phyloP scores from a whole-genome alignment of 1,140 invertebrate species.

The Chrysomallon squamiferum region DNA sequence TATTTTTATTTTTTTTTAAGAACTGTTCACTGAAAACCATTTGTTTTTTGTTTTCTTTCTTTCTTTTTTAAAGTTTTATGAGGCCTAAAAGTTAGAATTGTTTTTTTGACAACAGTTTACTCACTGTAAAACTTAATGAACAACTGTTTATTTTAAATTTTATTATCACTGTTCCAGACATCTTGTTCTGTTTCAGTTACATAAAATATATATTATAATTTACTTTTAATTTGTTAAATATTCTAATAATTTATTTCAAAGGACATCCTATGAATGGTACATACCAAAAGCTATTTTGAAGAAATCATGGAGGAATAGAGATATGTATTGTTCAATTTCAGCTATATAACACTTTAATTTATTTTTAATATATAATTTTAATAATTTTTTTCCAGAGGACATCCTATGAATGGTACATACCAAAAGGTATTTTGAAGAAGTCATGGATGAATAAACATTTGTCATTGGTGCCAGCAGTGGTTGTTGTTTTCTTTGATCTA shows the following conservation, averaged over 20 bases:
- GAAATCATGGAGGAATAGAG: conserved; percentile 94
- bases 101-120: background rate
- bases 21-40: too few relatives aligned
- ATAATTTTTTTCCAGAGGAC: conserved; percentile 69
- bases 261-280: conserved; percentile 93
- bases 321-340: too few relatives aligned
- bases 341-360: too few relatives aligned
- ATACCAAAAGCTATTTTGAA: conserved; percentile 96
- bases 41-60: too few relatives aligned
- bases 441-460: conserved; percentile 97
- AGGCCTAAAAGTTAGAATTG: background rate
- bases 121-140: background rate
- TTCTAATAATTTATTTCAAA: conserved; percentile 62
- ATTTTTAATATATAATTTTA: conserved; percentile 20
- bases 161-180: background rate
- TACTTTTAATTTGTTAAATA: conserved; percentile 5
- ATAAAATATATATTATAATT: conserved; percentile 1
- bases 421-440: conserved; percentile 93
- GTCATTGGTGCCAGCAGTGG: conserved; percentile 86
- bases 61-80: background rate
- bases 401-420: conserved; percentile 94
- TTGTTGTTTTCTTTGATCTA: conserved; percentile 94
- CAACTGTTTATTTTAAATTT: background rate
- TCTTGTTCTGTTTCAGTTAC: background rate
- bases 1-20: too few relatives aligned